A percentile compares a stretch with the other conserved stretches of the same genome.
phyloP scores from a whole-genome alignment of 2,888 invertebrate species.

The Hemistola chrysoprasaria region DNA sequence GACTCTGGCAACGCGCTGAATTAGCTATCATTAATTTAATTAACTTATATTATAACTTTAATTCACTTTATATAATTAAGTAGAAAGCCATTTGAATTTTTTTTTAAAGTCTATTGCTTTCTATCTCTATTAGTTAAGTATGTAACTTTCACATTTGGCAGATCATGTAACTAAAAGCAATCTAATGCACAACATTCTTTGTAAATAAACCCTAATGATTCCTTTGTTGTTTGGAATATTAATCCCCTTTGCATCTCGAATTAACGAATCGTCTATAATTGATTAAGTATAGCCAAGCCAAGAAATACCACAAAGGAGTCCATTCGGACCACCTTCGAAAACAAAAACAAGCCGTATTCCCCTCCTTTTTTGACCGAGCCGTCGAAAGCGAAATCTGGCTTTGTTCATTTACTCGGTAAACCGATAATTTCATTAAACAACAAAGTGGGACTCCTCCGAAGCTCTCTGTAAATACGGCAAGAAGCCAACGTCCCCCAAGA shows the following conservation, averaged over 20 bases:
- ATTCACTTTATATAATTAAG: slow-evolving; percentile 81
- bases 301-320: slow-evolving; percentile 72
- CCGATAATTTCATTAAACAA: slow-evolving; percentile 83
- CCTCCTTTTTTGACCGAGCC: slow-evolving; percentile 69
- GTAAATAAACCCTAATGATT: slow-evolving; percentile 13
- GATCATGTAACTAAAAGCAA: background rate
- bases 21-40: slow-evolving; percentile 82
- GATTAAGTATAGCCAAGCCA: slow-evolving; percentile 70
- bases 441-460: slow-evolving; percentile 75
- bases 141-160: slow-evolving; percentile 18
- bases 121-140: slow-evolving; percentile 51
- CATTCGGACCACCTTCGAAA: slow-evolving; percentile 64
- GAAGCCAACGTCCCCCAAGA: slow-evolving; percentile 81
- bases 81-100: slow-evolving; percentile 70
- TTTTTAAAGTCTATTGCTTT: slow-evolving; percentile 42
- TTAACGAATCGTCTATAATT: slow-evolving; percentile 81
- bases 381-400: slow-evolving; percentile 77
- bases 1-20: slow-evolving; percentile 58
- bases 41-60: too few species aligned
- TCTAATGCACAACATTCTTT: background rate
- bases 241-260: slow-evolving; percentile 67
- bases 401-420: slow-evolving; percentile 82
- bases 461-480: slow-evolving; percentile 76
- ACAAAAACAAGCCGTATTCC: slow-evolving; percentile 66
- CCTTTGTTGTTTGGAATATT: slow-evolving; percentile 35